A percentile compares a stretch with the other conserved stretches of the same genome.
Conservation (phyloP, 2,797 vertebrate species). For the Phalanger gymnotis region DNA sequence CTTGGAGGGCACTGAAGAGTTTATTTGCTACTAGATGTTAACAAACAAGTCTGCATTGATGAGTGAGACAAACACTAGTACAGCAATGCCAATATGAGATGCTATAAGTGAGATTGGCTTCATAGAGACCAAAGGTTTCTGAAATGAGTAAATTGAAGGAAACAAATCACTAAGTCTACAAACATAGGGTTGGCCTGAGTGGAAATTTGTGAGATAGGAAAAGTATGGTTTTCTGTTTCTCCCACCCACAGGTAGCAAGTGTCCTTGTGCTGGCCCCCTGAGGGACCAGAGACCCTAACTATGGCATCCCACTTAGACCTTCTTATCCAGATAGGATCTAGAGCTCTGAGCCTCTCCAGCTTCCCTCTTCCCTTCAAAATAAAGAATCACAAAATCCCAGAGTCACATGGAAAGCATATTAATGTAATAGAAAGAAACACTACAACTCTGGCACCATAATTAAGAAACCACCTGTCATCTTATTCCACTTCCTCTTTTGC, state of each 20-base stretch:
- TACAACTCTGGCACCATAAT: not conserved
- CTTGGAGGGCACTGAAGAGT: not conserved
- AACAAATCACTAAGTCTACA: not conserved
- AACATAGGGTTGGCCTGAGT: not conserved
- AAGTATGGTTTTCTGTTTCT: not conserved
- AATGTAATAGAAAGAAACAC: not conserved
- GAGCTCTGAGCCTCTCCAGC: not conserved
- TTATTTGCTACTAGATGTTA: slow-evolving; percentile 33
- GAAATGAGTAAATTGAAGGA: not conserved
- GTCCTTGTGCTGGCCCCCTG: not conserved
- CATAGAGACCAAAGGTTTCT: not conserved
- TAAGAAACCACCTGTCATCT: not conserved
- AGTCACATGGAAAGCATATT: not conserved
- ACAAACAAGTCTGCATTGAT: not conserved
- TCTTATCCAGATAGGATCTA: not conserved
- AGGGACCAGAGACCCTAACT: not conserved
- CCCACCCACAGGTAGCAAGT: not conserved
- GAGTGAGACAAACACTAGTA: slow-evolving; percentile 4
- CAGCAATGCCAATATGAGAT: not conserved
- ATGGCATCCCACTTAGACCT: not conserved
- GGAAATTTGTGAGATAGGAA: not conserved
- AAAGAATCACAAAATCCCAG: not conserved
- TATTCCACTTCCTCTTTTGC: not conserved
- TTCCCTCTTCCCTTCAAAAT: not conserved
- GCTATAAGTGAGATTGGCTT: not conserved